Evolutionary conservation across 2,888 invertebrate species (phyloP).

Genomic region (Thecocarcelia acutangulata): DNA sequence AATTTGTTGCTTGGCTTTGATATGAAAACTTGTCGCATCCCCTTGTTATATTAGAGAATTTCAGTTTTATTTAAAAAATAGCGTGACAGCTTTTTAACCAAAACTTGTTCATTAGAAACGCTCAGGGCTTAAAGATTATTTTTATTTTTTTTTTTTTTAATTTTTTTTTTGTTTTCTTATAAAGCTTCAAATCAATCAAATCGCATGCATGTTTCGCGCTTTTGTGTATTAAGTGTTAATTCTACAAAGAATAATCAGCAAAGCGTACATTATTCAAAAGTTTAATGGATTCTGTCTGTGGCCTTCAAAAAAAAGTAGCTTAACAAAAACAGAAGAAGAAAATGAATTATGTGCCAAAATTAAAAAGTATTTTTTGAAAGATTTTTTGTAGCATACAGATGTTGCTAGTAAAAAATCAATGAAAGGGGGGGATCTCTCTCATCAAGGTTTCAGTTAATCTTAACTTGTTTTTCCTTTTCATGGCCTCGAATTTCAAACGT

Average conservation of each 20-base stretch:
- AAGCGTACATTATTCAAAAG: conserved; percentile 30
- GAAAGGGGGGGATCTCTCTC: background rate
- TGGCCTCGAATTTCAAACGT: background rate
- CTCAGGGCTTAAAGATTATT: conserved; percentile 52
- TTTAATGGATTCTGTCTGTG: conserved; percentile 49
- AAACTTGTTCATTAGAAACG: conserved; percentile 54
- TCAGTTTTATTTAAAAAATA: too few relatives aligned
- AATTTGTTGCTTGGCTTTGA: too few relatives aligned
- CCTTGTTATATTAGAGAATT: too few relatives aligned
- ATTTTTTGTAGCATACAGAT: conserved; percentile 21
- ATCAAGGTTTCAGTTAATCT: conserved; percentile 13
- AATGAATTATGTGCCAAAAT: conserved; percentile 33
- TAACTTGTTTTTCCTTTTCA: conserved; percentile 25
- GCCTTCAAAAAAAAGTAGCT: conserved; percentile 48
- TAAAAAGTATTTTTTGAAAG: background rate
- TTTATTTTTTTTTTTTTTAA: conserved; percentile 42
- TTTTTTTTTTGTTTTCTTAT: conserved; percentile 43
- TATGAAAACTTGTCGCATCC: too few relatives aligned
- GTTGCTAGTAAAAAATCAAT: background rate
- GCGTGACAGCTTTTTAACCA: conserved; percentile 38
- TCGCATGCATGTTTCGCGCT: conserved; percentile 22
- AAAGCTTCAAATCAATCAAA: conserved; percentile 62
- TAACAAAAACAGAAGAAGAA: conserved; percentile 21
- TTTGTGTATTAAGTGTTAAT: conserved; percentile 44
- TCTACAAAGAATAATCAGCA: conserved; percentile 18